Conservation (phyloP, 1,140 invertebrate species). For the Papilio polytes region DNA sequence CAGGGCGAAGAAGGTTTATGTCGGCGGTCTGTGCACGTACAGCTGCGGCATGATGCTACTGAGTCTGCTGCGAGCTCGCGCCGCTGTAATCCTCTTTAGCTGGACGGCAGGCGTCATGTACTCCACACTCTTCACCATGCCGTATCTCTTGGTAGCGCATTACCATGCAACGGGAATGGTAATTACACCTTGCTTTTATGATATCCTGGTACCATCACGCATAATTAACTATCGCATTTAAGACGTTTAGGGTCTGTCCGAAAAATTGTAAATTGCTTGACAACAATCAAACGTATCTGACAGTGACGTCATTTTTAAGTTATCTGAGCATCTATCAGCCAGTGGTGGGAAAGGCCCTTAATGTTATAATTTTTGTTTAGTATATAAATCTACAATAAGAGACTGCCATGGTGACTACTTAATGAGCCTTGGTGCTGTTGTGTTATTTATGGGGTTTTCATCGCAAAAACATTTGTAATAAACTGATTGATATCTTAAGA, state of each 20-base stretch:
- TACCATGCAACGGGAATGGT: constrained; percentile 95
- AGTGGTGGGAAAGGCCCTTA: too few species aligned
- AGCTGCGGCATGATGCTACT: constrained; percentile 95
- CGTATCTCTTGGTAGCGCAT: constrained; percentile 96
- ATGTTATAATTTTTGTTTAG: background rate
- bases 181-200: constrained; percentile 58
- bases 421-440: background rate
- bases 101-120: constrained; percentile 98
- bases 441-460: background rate
- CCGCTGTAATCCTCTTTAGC: constrained; percentile 94
- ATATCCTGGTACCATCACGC: background rate
- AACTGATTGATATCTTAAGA: background rate
- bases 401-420: background rate
- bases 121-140: constrained; percentile 98
- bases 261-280: too few species aligned
- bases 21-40: constrained; percentile 96
- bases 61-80: constrained; percentile 90
- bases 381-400: background rate
- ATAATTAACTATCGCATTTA: background rate
- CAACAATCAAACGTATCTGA: too few species aligned
- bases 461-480: background rate
- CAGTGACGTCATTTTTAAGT: too few species aligned
- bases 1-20: constrained; percentile 94
- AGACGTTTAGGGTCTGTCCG: background rate
- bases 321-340: too few species aligned